Conservation (phyloP, 1,140 invertebrate genomes). For the Pogonomyrmex californicus region DNA sequence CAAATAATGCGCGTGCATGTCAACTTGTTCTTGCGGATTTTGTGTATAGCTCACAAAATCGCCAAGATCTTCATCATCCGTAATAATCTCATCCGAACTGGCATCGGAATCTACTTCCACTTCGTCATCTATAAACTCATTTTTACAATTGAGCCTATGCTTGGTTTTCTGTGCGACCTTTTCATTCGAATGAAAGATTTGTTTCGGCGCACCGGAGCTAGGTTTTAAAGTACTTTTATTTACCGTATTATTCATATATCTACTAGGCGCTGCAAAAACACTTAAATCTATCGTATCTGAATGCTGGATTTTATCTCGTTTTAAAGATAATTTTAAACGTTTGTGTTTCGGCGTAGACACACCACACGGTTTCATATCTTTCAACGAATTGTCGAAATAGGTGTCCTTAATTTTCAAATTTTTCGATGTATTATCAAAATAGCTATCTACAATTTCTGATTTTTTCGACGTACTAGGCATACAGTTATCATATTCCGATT, state of each 20-base stretch:
- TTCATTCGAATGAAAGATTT: not conserved
- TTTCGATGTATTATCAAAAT: not conserved
- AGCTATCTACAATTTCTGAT: not conserved
- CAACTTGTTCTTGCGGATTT: slow-evolving; percentile 82
- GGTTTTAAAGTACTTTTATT: slow-evolving; percentile 6
- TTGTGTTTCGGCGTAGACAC: not conserved
- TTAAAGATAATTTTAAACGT: slow-evolving; percentile 39
- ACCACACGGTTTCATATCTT: not conserved
- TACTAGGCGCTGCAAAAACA: slow-evolving; percentile 51
- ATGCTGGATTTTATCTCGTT: slow-evolving; percentile 21
- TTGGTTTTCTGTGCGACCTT: not conserved
- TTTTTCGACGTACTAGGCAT: not conserved
- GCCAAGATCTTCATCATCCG: slow-evolving; percentile 81
- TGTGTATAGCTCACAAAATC: slow-evolving; percentile 84
- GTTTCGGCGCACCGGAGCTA: not conserved
- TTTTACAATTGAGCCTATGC: slow-evolving; percentile 39
- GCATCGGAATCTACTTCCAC: slow-evolving; percentile 87
- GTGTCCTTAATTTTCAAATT: not conserved
- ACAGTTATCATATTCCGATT: not conserved
- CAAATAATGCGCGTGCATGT: slow-evolving; percentile 89
- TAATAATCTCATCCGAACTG: slow-evolving; percentile 68
- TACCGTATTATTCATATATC: not conserved
- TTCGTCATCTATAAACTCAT: slow-evolving; percentile 88
- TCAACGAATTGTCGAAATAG: not conserved
- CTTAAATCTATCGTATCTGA: slow-evolving; percentile 31